Base-by-base conservation (phyloP, 2,113 vertebrate genomes). In the Antennarius striatus region DNA sequence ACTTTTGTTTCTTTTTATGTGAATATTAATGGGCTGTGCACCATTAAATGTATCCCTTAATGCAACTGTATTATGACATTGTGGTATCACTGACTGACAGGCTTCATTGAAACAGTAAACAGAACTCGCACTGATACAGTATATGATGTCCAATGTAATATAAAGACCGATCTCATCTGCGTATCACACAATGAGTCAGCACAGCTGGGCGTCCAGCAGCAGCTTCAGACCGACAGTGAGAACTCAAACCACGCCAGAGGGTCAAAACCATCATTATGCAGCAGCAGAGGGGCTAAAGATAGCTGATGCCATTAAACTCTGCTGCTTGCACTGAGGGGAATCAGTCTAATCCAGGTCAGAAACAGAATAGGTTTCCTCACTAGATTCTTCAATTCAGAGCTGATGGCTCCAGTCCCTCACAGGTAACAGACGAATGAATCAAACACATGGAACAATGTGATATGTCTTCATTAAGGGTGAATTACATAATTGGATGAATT, bases 341-440 rank as follows among this genome's bases (percentile, higher is more conserved):
- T 17, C 73, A 76, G 70, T 64, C 61, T 56, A 50, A 78, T 81
- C 71, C 83, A 81, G 83, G 79, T 74, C 84, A 77, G 55, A 79
- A 39, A 46, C 48, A 40, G 39, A 71, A 57, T 52, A 16, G 56
- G 59, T 22, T 22, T 22, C 22, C 22, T 1, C 1, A 17, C 13
- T 40, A 78, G 68, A 79, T 55, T 0, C 17, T 10, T 10, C 10
- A 10, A 40, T 40, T 10, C 39, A 40, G 10, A 40, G 39, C 39
- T 10, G 10, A 40, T 40, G 39, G 39, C 39, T 40, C 6, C 5
- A 7, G 3, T 40, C 1, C 39, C 39, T 40, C 39, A 40, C 39
- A 10, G 5, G 39, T 7, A 1, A 40, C 39, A 40, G 39, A 40
- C 1, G 1, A 40, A 40, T 40, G 39, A 40, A 6, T 7, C 39